Percentiles rank a stretch among this genome's conserved stretches.
phyloP scores from a whole-genome alignment of 2,113 vertebrate species.

The Neofelis nebulosa region DNA sequence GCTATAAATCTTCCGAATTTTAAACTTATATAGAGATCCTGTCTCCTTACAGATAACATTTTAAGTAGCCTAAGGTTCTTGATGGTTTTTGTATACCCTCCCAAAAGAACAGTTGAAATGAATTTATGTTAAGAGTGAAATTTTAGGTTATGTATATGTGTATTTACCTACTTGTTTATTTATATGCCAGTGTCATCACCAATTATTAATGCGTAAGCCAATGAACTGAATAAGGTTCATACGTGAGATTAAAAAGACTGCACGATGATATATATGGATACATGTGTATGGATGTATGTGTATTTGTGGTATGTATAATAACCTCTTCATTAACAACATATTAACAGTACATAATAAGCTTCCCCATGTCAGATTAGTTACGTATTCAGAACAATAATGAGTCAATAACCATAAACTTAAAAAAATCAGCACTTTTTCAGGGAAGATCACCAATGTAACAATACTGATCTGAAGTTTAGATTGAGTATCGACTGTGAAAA shows the following conservation, averaged over 20 bases:
- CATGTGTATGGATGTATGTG: fast-evolving
- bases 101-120: conserved; percentile 9
- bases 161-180: background rate
- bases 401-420: background rate
- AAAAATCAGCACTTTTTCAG: background rate
- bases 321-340: background rate
- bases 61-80: background rate
- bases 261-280: background rate
- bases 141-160: background rate
- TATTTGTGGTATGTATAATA: background rate
- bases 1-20: conserved; percentile 50
- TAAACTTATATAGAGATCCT: conserved; percentile 47
- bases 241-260: background rate
- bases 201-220: conserved; percentile 25
- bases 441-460: background rate
- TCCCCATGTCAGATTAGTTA: background rate
- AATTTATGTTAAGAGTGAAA: background rate
- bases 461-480: background rate
- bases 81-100: background rate
- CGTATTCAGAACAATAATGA: background rate
- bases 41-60: conserved; percentile 8
- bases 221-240: background rate
- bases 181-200: background rate
- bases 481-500: conserved; percentile 39
- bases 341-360: background rate